These are phyloP conservation scores for Aphis gossypii DNA, from an alignment of 1,140 invertebrate genomes.

Conservation along the genomic window DNA sequence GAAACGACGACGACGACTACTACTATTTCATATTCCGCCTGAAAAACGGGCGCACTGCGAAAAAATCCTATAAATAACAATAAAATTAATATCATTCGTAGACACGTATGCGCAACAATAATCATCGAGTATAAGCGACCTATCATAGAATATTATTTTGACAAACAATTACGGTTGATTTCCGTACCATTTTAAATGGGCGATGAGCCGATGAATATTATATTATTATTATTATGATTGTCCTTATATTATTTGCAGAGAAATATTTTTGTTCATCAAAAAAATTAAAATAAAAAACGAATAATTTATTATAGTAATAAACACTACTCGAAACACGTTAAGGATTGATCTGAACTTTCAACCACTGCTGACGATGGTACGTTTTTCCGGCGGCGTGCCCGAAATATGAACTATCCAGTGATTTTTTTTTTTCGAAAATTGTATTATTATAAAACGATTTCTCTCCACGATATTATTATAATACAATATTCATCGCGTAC, in stretches of 20 bases:
- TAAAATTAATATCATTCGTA: not conserved
- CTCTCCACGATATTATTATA: not conserved
- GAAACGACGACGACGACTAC: not conserved
- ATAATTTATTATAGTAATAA: too few species aligned
- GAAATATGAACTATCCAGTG: not conserved
- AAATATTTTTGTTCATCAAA: not conserved
- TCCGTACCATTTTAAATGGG: not conserved
- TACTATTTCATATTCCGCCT: not conserved
- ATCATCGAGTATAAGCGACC: not conserved
- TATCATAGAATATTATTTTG: too few species aligned
- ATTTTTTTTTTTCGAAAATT: not conserved
- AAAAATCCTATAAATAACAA: not conserved
- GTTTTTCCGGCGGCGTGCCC: not conserved
- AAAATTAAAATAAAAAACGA: not conserved
- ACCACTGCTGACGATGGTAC: not conserved
- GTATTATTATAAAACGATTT: not conserved
- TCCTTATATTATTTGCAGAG: not conserved
- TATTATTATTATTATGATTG: not conserved
- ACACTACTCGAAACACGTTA: too few species aligned
- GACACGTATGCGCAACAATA: not conserved
- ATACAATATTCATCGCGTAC: not conserved
- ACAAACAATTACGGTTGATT: not conserved
- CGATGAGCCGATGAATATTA: too few species aligned
- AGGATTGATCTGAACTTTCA: not conserved
- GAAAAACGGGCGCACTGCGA: not conserved